A percentile compares a stretch with the other conserved stretches of the same genome.
Evolutionary conservation across 1,140 invertebrate species (phyloP).

Genomic region (Lineus longissimus): DNA sequence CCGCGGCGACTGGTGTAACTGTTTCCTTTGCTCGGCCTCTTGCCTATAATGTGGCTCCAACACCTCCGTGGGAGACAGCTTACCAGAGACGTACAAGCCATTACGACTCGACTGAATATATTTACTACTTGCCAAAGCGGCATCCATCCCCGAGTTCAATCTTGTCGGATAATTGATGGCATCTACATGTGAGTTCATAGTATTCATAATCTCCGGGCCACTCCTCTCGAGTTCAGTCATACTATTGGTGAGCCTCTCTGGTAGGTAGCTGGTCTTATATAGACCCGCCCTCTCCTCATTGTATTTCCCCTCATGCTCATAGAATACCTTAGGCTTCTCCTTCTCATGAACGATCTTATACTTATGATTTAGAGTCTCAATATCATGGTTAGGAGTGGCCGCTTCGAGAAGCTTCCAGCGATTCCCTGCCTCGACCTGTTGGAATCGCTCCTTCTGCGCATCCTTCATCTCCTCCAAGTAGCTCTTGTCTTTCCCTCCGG

Average conservation of each 20-base stretch:
- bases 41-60: constrained; percentile 24
- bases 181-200: constrained; percentile 34
- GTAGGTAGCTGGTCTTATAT: constrained; percentile 47
- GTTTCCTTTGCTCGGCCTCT: constrained; percentile 26
- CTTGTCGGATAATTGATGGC: constrained; percentile 33
- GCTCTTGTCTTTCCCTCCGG: neutral
- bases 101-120: constrained; percentile 18
- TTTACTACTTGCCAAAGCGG: constrained; percentile 25
- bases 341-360: constrained; percentile 25
- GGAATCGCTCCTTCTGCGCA: constrained; percentile 16
- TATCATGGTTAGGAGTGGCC: constrained; percentile 34
- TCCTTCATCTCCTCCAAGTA: constrained; percentile 25
- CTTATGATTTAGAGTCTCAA: constrained; percentile 34
- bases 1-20: constrained; percentile 27
- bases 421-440: constrained; percentile 47
- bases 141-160: constrained; percentile 33
- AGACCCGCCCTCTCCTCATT: constrained; percentile 47
- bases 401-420: constrained; percentile 42
- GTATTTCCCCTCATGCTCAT: constrained; percentile 44
- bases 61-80: constrained; percentile 24
- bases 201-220: constrained; percentile 38
- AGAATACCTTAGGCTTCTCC: constrained; percentile 43
- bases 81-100: constrained; percentile 29
- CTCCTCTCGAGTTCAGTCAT: constrained; percentile 33
- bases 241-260: constrained; percentile 32